Evolutionary conservation across 2,888 invertebrate genomes (phyloP).

Genomic region (Heteromyza rotundicornis): DNA sequence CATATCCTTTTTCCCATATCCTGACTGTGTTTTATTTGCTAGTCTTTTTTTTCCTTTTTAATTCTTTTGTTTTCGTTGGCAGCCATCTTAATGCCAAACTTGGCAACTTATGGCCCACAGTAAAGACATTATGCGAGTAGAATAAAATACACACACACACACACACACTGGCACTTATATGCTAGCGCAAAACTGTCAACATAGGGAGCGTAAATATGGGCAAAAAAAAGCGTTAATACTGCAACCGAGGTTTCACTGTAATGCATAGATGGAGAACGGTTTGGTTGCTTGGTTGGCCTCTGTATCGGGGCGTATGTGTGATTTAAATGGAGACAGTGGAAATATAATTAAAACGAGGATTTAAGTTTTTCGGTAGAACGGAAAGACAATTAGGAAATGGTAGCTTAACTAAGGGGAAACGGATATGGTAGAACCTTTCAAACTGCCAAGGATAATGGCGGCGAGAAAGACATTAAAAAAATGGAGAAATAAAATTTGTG

Average conservation of each 20-base stretch:
- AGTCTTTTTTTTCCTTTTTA: background rate
- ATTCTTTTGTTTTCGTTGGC: slow-evolving; percentile 10
- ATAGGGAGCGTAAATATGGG: slow-evolving; percentile 1
- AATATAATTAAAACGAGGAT: slow-evolving; percentile 51
- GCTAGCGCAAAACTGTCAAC: background rate
- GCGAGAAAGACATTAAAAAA: too few species aligned
- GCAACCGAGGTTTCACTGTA: background rate
- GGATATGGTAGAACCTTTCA: background rate
- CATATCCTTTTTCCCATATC: background rate
- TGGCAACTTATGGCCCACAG: slow-evolving; percentile 16
- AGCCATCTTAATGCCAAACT: slow-evolving; percentile 20
- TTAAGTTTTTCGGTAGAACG: slow-evolving; percentile 32
- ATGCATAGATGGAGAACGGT: background rate
- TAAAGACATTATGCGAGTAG: slow-evolving; percentile 6
- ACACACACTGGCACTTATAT: too few species aligned
- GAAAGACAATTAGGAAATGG: slow-evolving; percentile 6
- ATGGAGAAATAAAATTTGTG: too few species aligned
- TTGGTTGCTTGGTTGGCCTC: background rate
- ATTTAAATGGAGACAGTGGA: slow-evolving; percentile 44
- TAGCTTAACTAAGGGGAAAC: background rate
- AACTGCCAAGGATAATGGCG: too few species aligned
- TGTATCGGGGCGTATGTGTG: slow-evolving; percentile 25
- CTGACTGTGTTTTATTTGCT: background rate
- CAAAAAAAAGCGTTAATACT: background rate
- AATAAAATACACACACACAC: too few species aligned